Evolutionary conservation across 2,888 invertebrate species (phyloP).

Genomic region (Neocrepidodera transversa): DNA sequence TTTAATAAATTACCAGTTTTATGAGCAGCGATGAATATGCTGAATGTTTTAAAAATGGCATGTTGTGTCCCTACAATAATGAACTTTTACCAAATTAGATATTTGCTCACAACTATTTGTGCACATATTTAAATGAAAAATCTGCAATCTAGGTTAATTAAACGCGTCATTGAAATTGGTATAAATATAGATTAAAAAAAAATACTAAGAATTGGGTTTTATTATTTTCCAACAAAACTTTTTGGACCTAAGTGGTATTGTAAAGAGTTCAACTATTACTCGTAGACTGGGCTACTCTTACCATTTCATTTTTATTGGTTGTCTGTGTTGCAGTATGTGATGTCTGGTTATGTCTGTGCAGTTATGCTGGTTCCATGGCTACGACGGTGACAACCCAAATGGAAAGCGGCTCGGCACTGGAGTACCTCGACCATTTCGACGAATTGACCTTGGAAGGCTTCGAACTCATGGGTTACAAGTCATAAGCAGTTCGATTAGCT

Average conservation of each 20-base stretch:
- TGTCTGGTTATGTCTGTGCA: constrained; percentile 62
- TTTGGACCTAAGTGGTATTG: not conserved
- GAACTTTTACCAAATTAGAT: too few species aligned
- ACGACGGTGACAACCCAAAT: constrained; percentile 52
- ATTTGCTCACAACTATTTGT: too few species aligned
- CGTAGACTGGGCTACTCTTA: constrained; percentile 11
- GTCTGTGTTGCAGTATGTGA: constrained; percentile 62
- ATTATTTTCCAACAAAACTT: too few species aligned
- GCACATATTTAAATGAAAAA: too few species aligned
- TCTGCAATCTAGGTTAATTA: too few species aligned
- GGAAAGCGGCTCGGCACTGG: constrained; percentile 51
- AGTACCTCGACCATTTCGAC: constrained; percentile 57
- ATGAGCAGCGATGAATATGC: too few species aligned
- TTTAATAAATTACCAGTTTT: too few species aligned
- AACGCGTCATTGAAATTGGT: too few species aligned
- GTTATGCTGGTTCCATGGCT: constrained; percentile 58
- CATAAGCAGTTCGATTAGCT: not conserved
- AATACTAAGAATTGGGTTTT: too few species aligned
- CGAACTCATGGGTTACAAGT: constrained; percentile 56
- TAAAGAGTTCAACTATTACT: not conserved
- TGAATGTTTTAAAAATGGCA: too few species aligned
- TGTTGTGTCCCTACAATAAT: too few species aligned
- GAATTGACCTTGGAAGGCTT: constrained; percentile 57
- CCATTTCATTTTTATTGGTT: constrained; percentile 46
- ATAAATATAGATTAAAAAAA: too few species aligned